Percentiles rank a stretch among this genome's conserved stretches.
These are phyloP conservation scores for Ceratina japonica DNA, from an alignment of 1,140 invertebrate genomes.

Conservation along the genomic window DNA sequence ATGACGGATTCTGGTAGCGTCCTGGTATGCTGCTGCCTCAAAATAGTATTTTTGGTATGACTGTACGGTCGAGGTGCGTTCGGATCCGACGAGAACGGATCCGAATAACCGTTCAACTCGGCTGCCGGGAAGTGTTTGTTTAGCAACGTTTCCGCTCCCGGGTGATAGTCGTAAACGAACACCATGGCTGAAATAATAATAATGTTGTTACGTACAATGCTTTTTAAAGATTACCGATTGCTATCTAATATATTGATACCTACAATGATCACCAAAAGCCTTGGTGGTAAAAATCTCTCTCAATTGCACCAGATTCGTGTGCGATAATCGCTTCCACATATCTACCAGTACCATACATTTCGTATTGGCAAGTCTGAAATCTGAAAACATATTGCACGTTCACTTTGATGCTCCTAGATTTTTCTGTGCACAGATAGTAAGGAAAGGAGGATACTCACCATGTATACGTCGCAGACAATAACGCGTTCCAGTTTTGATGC, in stretches of 20 bases:
- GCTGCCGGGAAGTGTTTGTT: slow-evolving; percentile 89
- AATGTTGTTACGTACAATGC: slow-evolving; percentile 9
- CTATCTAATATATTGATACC: slow-evolving; percentile 72
- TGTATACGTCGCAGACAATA: slow-evolving; percentile 95
- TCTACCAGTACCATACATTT: slow-evolving; percentile 93
- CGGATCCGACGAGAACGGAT: slow-evolving; percentile 91
- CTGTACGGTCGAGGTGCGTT: slow-evolving; percentile 90
- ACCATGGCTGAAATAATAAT: slow-evolving; percentile 88
- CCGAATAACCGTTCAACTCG: slow-evolving; percentile 86
- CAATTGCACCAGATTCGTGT: slow-evolving; percentile 95
- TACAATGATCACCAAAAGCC: slow-evolving; percentile 96
- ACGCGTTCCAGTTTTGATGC: slow-evolving; percentile 91
- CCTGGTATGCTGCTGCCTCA: slow-evolving; percentile 84
- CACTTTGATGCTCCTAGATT: background rate
- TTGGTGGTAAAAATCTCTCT: slow-evolving; percentile 97
- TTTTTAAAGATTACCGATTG: background rate
- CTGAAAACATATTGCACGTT: slow-evolving; percentile 73
- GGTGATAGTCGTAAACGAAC: slow-evolving; percentile 98
- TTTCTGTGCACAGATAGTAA: background rate
- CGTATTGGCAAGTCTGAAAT: slow-evolving; percentile 88
- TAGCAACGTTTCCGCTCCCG: slow-evolving; percentile 92
- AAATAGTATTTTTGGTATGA: slow-evolving; percentile 89
- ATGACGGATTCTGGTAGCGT: slow-evolving; percentile 94
- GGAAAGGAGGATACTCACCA: slow-evolving; percentile 78
- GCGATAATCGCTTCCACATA: slow-evolving; percentile 95